A percentile compares a stretch with the other conserved stretches of the same genome.
phyloP scores from a whole-genome alignment of 2,888 invertebrate species.

The Cosmorhoe ocellata region DNA sequence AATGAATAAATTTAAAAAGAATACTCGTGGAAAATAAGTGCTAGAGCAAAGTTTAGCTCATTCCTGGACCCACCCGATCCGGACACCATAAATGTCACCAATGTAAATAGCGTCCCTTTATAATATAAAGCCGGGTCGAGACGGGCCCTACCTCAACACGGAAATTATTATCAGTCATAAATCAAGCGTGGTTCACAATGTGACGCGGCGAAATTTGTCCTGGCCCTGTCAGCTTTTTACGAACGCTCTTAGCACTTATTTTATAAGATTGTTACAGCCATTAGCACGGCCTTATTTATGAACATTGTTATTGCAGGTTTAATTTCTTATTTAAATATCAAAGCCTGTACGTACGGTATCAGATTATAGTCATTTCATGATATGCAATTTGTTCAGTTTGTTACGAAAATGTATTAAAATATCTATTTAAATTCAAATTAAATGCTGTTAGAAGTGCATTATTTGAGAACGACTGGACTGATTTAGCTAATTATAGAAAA shows the following conservation, averaged over 20 bases:
- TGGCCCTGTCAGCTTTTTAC: conserved; percentile 35
- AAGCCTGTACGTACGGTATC: too few species aligned
- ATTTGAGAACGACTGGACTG: too few species aligned
- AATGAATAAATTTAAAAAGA: not conserved
- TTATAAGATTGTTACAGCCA: not conserved
- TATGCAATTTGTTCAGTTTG: too few species aligned
- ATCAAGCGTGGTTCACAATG: conserved; percentile 56
- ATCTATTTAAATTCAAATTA: too few species aligned
- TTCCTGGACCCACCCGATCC: conserved; percentile 40
- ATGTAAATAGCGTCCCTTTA: conserved; percentile 53
- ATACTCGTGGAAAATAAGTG: not conserved
- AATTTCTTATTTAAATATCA: too few species aligned
- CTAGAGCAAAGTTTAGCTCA: conserved; percentile 22
- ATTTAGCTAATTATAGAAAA: too few species aligned
- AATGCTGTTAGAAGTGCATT: too few species aligned
- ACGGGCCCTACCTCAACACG: conserved; percentile 69
- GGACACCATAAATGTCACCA: conserved; percentile 50
- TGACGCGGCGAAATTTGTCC: conserved; percentile 55
- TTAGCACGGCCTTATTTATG: not conserved
- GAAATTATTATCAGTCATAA: conserved; percentile 71
- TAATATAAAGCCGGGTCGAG: conserved; percentile 48
- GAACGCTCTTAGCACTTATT: conserved; percentile 14
- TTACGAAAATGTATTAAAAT: too few species aligned
- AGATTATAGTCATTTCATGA: too few species aligned
- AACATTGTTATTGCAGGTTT: too few species aligned